Conservation (phyloP, 1,140 invertebrate species). For the Dreissena polymorpha region DNA sequence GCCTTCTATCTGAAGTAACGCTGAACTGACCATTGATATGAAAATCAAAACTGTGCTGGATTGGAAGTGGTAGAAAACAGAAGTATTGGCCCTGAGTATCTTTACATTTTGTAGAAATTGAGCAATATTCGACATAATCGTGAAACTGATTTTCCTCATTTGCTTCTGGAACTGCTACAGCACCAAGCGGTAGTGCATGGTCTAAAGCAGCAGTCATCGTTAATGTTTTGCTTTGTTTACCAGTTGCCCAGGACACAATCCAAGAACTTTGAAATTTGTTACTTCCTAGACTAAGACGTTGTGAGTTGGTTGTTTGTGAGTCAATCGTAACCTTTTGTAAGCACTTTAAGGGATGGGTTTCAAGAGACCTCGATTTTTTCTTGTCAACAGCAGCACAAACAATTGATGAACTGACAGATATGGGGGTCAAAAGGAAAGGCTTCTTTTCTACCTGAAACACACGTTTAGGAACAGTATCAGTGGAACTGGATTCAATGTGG, state of each 20-base stretch:
- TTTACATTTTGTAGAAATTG: slow-evolving; percentile 46
- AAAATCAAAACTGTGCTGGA: slow-evolving; percentile 54
- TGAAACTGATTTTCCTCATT: background rate
- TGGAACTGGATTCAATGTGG: slow-evolving; percentile 47
- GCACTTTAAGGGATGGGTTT: background rate
- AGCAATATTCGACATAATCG: background rate
- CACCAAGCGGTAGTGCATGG: slow-evolving; percentile 58
- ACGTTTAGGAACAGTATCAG: background rate
- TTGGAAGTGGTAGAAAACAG: slow-evolving; percentile 64
- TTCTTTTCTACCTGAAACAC: slow-evolving; percentile 59
- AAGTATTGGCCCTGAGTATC: slow-evolving; percentile 65
- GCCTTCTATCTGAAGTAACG: slow-evolving; percentile 53
- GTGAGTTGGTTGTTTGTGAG: background rate
- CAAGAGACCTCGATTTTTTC: background rate
- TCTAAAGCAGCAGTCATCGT: background rate
- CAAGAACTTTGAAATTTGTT: slow-evolving; percentile 12
- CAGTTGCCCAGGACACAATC: slow-evolving; percentile 61
- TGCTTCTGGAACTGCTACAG: slow-evolving; percentile 48
- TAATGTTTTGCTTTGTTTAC: slow-evolving; percentile 26
- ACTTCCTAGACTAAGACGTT: background rate
- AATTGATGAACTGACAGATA: background rate
- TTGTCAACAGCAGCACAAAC: background rate
- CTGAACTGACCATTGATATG: slow-evolving; percentile 67
- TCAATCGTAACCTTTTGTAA: slow-evolving; percentile 4
- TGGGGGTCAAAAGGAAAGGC: slow-evolving; percentile 68